Evolutionary conservation across 1,140 invertebrate species (phyloP).

Genomic region (Teleogryllus occipitalis): DNA sequence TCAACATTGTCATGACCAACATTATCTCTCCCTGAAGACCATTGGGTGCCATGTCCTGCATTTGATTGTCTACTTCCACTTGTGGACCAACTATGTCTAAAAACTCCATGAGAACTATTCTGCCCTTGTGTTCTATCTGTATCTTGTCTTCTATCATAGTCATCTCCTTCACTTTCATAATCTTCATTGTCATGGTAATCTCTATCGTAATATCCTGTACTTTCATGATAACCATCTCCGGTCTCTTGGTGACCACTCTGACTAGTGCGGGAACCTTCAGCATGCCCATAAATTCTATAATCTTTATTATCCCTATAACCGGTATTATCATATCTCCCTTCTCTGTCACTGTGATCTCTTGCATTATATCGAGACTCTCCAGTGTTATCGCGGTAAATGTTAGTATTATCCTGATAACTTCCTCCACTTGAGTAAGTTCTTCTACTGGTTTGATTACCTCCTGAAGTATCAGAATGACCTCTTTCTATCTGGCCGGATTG

Average conservation of each 20-base stretch:
- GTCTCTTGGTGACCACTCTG: not conserved
- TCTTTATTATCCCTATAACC: too few species aligned
- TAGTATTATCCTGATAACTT: not conserved
- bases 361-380: not conserved
- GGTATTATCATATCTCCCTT: too few species aligned
- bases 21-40: not conserved
- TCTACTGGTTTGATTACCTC: not conserved
- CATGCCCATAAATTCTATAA: too few species aligned
- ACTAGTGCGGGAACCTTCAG: not conserved
- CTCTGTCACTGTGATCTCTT: not conserved
- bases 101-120: not conserved
- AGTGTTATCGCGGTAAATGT: not conserved
- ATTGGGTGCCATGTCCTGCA: not conserved
- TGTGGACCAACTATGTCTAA: not conserved
- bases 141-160: not conserved
- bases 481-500: too few species aligned
- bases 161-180: not conserved
- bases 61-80: not conserved
- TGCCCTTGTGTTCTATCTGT: not conserved
- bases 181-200: slow-evolving; percentile 13
- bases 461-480: not conserved
- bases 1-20: not conserved
- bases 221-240: not conserved
- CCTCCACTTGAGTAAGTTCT: not conserved
- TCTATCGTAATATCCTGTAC: slow-evolving; percentile 7